Base-by-base conservation (phyloP, 2,888 invertebrate genomes). In the Leptarthrus brevirostris region DNA sequence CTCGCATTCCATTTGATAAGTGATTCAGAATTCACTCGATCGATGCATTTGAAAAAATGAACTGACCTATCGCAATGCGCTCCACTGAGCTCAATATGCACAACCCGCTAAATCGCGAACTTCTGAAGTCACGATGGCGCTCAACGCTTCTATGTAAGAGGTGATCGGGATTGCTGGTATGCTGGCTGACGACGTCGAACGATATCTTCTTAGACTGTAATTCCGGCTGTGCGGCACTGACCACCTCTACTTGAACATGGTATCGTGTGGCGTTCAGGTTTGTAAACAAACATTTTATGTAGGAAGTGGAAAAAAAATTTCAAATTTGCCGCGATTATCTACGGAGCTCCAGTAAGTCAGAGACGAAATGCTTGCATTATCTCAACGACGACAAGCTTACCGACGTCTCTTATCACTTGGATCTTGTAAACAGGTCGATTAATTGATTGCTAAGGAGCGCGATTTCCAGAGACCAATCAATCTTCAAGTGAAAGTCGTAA, bases 61-160 rank as follows among this genome's bases (percentile, higher is more conserved):
- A 47, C 47, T 64, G 64, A 64, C 64, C 64, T 64, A 64, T 64
- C 64, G 22, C 64, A 64, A 44, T 14, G 26, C 24, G 64, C 47
- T 24, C 64, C 26, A 64, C 24, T 64, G 24, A 64, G 44, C 64
- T 6, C 64, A 24, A 64, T 64, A 64, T 44, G 44, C 44, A 24
- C 34, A 61, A 18, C 18, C 36, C 16, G n/a, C n/a, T 8, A 4
- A 8, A 16, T 44, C 44, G 44, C 2, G 44, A 30, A 6, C 30
- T n/a, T n/a, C n/a, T n/a, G n/a, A n/a, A n/a, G n/a, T n/a, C n/a
- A n/a, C n/a, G n/a, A n/a, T n/a, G 30, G 30, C 30, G 30, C 30
- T 4, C 30, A 8, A 30, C 30, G 30, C 8, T 30, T 30, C 30
- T 30, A 30, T 30, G 30, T 30, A 6, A 30, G 4, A 8, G 4